Conservation (phyloP, 53 echinoderm and acorn worm genomes). For the Zoroaster sp. region DNA sequence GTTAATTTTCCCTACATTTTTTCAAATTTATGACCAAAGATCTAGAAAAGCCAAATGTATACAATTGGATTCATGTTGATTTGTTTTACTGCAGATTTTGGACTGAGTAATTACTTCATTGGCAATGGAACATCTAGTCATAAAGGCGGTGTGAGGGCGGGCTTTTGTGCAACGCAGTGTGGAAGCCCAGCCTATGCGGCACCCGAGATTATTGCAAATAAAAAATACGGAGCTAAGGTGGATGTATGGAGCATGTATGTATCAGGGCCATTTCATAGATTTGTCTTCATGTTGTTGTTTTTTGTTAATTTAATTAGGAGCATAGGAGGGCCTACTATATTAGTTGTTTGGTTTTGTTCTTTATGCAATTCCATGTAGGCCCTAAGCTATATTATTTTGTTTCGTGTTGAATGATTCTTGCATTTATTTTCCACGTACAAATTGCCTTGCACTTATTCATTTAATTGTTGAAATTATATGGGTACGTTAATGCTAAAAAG, state of each 20-base stretch:
- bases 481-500: too few relatives aligned
- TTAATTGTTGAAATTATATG: too few relatives aligned
- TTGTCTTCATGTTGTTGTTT: too few relatives aligned
- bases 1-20: neutral
- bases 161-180: conserved; percentile 72
- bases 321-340: too few relatives aligned
- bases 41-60: neutral
- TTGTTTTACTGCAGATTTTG: conserved; percentile 74
- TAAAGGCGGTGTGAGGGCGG: neutral
- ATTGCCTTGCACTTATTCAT: too few relatives aligned
- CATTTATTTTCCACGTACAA: too few relatives aligned
- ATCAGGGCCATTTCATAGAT: neutral
- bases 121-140: neutral
- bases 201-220: conserved; percentile 94
- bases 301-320: too few relatives aligned
- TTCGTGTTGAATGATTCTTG: too few relatives aligned
- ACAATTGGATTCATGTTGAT: neutral
- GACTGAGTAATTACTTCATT: conserved; percentile 77
- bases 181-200: conserved; percentile 99
- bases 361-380: too few relatives aligned
- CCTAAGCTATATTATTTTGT: too few relatives aligned
- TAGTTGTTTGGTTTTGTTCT: too few relatives aligned
- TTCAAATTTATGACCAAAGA: neutral
- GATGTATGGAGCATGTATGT: conserved; percentile 99
- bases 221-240: conserved; percentile 93